Percentiles rank a stretch among this genome's conserved stretches.
These are phyloP conservation scores for Cyphomyrus discorhynchus DNA, from an alignment of 2,113 vertebrate genomes.

Conservation along the genomic window DNA sequence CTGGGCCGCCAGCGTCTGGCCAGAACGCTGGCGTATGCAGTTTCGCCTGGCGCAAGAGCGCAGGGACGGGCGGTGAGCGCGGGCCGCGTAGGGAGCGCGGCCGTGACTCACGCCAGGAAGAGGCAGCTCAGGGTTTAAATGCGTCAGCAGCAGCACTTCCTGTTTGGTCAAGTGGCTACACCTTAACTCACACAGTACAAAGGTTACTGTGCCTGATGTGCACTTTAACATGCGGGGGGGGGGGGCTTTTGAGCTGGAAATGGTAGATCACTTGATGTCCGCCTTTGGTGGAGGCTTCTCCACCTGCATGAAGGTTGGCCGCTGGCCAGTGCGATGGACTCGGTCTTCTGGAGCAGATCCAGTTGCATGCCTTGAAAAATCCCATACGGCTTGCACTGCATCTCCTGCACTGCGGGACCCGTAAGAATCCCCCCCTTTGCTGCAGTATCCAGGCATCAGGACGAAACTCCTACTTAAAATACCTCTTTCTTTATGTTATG, in stretches of 20 bases:
- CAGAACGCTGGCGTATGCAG: not conserved
- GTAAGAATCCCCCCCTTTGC: too few species aligned
- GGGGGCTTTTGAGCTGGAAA: not conserved
- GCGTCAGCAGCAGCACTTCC: not conserved
- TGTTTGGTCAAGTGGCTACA: not conserved
- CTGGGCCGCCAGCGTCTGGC: not conserved
- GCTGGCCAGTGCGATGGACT: not conserved
- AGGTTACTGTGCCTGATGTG: slow-evolving; percentile 3
- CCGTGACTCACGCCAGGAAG: not conserved
- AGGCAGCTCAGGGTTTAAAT: not conserved
- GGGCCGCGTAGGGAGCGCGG: too few species aligned
- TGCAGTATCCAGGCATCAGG: not conserved
- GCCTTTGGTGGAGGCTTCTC: not conserved
- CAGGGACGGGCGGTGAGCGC: not conserved
- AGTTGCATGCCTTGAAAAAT: not conserved
- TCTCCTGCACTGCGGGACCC: not conserved
- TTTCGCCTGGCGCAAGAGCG: not conserved
- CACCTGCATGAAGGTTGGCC: not conserved
- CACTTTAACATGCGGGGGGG: not conserved
- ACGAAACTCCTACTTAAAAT: not conserved
- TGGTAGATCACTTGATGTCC: not conserved
- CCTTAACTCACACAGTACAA: slow-evolving; percentile 15
- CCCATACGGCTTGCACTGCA: not conserved
- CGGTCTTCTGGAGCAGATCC: not conserved
- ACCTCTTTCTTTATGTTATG: not conserved